phyloP scores from a whole-genome alignment of 2,797 vertebrate genomes.

The Acrocephalus scirpaceus region DNA sequence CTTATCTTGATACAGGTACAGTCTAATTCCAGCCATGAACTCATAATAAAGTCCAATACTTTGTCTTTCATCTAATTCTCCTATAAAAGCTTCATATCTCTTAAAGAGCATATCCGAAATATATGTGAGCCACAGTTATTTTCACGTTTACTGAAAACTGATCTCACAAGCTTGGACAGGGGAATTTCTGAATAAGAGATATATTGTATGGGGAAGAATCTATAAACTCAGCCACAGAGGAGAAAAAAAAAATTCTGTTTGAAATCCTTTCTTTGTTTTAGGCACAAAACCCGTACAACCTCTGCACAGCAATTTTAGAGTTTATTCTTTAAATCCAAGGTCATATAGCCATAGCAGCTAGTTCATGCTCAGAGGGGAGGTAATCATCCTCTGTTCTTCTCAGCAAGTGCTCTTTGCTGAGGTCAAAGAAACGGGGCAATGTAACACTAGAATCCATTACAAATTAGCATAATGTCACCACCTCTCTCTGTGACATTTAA shows the following conservation, averaged over 20 bases:
- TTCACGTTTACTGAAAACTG: slow-evolving; percentile 31
- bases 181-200: slow-evolving; percentile 40
- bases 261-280: slow-evolving; percentile 64
- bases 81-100: slow-evolving; percentile 38
- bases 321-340: slow-evolving; percentile 70
- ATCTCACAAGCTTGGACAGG: not conserved
- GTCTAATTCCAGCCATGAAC: slow-evolving; percentile 25
- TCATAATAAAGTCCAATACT: slow-evolving; percentile 37
- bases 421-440: slow-evolving; percentile 63
- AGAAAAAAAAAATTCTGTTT: slow-evolving; percentile 35
- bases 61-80: slow-evolving; percentile 47
- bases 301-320: slow-evolving; percentile 46
- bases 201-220: slow-evolving; percentile 19
- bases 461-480: slow-evolving; percentile 68
- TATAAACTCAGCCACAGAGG: slow-evolving; percentile 5
- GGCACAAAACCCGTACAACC: slow-evolving; percentile 58
- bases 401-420: slow-evolving; percentile 63
- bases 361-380: slow-evolving; percentile 65
- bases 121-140: not conserved
- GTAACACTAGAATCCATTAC: slow-evolving; percentile 59
- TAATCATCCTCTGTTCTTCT: slow-evolving; percentile 65
- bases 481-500: slow-evolving; percentile 66
- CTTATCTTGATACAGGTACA: slow-evolving; percentile 6
- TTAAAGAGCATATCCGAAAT: slow-evolving; percentile 48
- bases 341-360: slow-evolving; percentile 51